A percentile compares a stretch with the other conserved stretches of the same genome.
These are phyloP conservation scores for Eueremaeus valkanovi DNA, from an alignment of 2,888 invertebrate species.

Conservation along the genomic window DNA sequence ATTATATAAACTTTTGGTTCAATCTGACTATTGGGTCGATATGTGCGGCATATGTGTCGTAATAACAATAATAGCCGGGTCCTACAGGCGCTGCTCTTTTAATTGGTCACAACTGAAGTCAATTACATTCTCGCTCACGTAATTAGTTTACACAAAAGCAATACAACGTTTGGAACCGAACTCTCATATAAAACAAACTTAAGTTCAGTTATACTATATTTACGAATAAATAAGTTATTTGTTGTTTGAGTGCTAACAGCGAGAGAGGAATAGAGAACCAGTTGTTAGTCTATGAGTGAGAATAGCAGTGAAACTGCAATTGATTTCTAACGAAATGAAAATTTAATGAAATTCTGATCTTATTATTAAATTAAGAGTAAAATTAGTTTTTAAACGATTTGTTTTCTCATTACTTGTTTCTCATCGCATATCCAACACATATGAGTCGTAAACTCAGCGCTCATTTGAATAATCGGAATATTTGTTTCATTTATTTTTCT, in stretches of 20 bases:
- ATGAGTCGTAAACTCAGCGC: no score
- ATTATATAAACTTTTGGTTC: background rate
- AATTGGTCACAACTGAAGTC: constrained; percentile 11
- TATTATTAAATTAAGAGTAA: background rate
- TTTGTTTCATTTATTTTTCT: no score
- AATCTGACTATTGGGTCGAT: constrained; percentile 28
- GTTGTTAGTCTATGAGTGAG: background rate
- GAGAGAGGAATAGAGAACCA: background rate
- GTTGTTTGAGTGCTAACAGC: background rate
- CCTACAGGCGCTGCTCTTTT: constrained; percentile 6
- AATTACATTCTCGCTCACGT: constrained; percentile 3
- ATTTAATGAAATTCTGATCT: background rate
- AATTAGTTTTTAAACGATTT: background rate
- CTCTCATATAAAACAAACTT: background rate
- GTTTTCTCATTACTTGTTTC: no score
- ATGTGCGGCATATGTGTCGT: background rate
- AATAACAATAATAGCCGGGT: background rate
- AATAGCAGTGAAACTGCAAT: background rate
- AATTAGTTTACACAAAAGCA: constrained; percentile 29
- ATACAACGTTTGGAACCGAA: background rate
- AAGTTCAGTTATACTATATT: constrained; percentile 12
- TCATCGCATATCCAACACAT: no score
- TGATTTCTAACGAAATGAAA: constrained; percentile 7
- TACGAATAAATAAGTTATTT: constrained; percentile 12
- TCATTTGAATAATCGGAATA: no score